phyloP scores from a whole-genome alignment of 2,113 vertebrate genomes.

The Laticauda colubrina region DNA sequence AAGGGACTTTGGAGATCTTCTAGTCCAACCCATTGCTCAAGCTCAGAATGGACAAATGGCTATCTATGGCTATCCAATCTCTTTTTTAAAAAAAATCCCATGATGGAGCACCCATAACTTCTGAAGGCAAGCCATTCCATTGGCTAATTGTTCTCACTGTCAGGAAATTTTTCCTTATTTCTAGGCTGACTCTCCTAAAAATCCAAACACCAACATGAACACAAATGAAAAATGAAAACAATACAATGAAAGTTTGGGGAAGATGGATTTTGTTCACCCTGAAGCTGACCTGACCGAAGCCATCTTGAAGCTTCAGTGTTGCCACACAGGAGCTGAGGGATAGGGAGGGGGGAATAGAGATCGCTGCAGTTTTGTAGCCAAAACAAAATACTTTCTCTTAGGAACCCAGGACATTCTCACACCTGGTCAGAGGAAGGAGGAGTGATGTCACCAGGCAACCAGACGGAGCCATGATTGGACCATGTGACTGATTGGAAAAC shows the following conservation, averaged over 20 bases:
- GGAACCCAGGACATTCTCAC: no score
- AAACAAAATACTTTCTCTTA: no score
- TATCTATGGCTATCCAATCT: neutral
- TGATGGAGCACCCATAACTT: neutral
- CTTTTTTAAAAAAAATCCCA: neutral
- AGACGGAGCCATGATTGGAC: no score
- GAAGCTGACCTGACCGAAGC: no score
- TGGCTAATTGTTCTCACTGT: neutral
- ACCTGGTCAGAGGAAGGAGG: no score
- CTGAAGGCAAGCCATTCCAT: neutral
- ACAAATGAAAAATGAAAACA: neutral
- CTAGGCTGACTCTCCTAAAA: neutral
- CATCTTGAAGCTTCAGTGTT: no score
- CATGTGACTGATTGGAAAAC: no score
- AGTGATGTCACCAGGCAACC: no score
- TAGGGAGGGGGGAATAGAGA: no score
- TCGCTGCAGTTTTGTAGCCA: no score
- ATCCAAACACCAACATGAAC: neutral
- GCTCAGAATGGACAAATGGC: neutral
- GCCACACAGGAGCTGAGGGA: no score
- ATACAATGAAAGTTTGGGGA: neutral
- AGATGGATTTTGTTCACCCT: neutral
- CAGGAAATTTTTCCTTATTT: neutral
- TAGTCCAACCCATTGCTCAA: neutral
- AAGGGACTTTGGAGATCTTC: neutral